phyloP scores from a whole-genome alignment of 2,888 invertebrate species.

The Drosophila limbata region DNA sequence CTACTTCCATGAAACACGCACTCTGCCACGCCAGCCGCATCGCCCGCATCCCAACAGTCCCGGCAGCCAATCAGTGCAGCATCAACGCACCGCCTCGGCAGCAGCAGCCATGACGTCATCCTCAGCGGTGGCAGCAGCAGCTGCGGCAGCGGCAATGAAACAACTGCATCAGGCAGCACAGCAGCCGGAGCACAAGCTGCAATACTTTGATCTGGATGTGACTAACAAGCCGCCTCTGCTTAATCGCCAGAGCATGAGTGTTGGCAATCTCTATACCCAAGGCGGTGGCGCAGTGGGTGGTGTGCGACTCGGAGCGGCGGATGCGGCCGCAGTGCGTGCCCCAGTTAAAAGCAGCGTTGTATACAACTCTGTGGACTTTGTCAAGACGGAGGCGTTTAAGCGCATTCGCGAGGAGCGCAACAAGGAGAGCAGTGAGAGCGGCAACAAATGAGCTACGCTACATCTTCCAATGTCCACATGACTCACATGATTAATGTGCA shows the following conservation, averaged over 20 bases:
- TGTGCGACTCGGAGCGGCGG: slow-evolving; percentile 72
- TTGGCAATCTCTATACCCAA: slow-evolving; percentile 77
- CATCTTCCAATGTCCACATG: slow-evolving; percentile 30
- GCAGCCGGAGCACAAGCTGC: slow-evolving; percentile 86
- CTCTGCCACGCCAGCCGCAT: slow-evolving; percentile 83
- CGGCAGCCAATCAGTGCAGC: slow-evolving; percentile 72
- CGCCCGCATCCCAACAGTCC: slow-evolving; percentile 65
- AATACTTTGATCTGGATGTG: slow-evolving; percentile 94
- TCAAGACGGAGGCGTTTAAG: slow-evolving; percentile 97
- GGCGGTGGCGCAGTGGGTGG: slow-evolving; percentile 55
- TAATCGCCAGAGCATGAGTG: slow-evolving; percentile 81
- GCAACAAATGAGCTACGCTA: slow-evolving; percentile 76
- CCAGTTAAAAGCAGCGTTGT: slow-evolving; percentile 87
- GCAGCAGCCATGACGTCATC: slow-evolving; percentile 69
- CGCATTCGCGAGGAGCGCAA: slow-evolving; percentile 90
- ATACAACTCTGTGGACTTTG: slow-evolving; percentile 97
- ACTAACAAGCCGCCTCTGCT: slow-evolving; percentile 86
- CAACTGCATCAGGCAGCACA: slow-evolving; percentile 36
- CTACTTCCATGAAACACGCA: slow-evolving; percentile 81
- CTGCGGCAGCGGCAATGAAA: slow-evolving; percentile 31
- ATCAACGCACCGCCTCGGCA: slow-evolving; percentile 80
- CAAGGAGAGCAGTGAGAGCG: slow-evolving; percentile 83
- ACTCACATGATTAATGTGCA: slow-evolving; percentile 54
- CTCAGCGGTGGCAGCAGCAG: slow-evolving; percentile 36
- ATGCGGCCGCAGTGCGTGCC: slow-evolving; percentile 85